Conservation (phyloP, 2,797 vertebrate species). For the Phoxinus dragarum region DNA sequence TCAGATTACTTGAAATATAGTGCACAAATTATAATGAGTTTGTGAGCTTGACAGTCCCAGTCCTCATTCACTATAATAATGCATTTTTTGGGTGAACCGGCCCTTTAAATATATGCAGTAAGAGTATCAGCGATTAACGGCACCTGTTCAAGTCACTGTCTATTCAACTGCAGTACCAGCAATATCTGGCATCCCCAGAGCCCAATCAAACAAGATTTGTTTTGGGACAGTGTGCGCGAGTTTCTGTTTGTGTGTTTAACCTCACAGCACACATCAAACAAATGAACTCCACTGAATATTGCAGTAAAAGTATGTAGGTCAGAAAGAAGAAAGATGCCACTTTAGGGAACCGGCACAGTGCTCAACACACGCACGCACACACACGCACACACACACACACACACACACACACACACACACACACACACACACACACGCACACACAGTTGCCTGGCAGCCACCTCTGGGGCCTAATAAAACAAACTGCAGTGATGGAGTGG, state of each 20-base stretch:
- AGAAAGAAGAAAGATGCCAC: constrained; percentile 46
- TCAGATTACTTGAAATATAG: background rate
- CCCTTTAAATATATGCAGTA: constrained; percentile 11
- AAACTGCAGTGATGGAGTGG: constrained; percentile 51
- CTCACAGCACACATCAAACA: constrained; percentile 36
- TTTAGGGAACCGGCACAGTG: constrained; percentile 37
- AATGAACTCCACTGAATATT: constrained; percentile 50
- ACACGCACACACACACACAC: constrained; percentile 45
- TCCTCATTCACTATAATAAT: background rate
- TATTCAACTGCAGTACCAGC: constrained; percentile 48
- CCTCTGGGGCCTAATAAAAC: constrained; percentile 51
- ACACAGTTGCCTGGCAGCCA: constrained; percentile 50
- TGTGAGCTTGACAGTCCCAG: background rate
- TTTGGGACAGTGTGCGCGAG: constrained; percentile 49
- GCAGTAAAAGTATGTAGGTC: constrained; percentile 50
- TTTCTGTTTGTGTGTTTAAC: constrained; percentile 14
- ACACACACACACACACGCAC: constrained; percentile 50
- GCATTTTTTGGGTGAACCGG: background rate
- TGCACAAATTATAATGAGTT: background rate
- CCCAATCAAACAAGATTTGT: constrained; percentile 69
- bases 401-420: constrained; percentile 40
- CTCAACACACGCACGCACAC: background rate
- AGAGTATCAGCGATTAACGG: constrained; percentile 39
- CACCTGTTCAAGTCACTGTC: constrained; percentile 72
- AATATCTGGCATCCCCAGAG: constrained; percentile 54